Evolutionary conservation across 2,113 vertebrate species (phyloP).

Genomic region (Rousettus leschenaultii): DNA sequence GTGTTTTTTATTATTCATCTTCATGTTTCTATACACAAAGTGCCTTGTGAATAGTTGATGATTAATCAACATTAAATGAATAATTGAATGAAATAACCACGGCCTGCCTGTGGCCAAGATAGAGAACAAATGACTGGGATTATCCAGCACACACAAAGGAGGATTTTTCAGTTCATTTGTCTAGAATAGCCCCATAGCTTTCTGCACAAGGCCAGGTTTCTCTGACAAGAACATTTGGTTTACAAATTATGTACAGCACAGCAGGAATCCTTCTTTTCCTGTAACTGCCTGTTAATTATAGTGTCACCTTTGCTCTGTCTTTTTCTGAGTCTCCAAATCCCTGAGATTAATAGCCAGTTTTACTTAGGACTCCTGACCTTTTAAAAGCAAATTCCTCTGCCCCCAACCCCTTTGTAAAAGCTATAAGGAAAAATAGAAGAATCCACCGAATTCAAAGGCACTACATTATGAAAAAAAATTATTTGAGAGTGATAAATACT

Average conservation of each 20-base stretch:
- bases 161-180: conserved; percentile 5
- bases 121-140: neutral
- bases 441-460: neutral
- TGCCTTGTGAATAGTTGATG: neutral
- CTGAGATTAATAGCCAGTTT: neutral
- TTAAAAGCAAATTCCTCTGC: neutral
- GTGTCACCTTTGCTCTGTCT: conserved; percentile 55
- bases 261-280: conserved; percentile 51
- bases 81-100: neutral
- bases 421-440: neutral
- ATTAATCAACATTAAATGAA: neutral
- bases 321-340: neutral
- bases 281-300: conserved; percentile 44
- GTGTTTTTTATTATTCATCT: neutral
- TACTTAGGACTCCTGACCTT: conserved; percentile 1
- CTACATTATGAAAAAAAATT: neutral
- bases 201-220: neutral
- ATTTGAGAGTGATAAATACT: neutral
- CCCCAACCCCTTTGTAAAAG: neutral
- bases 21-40: neutral
- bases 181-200: neutral
- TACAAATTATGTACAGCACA: conserved; percentile 11
- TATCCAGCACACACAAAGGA: neutral
- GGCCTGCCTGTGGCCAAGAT: neutral
- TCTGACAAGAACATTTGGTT: conserved; percentile 43